These are phyloP conservation scores for Hymenopus coronatus DNA, from an alignment of 2,888 invertebrate genomes.

Conservation along the genomic window DNA sequence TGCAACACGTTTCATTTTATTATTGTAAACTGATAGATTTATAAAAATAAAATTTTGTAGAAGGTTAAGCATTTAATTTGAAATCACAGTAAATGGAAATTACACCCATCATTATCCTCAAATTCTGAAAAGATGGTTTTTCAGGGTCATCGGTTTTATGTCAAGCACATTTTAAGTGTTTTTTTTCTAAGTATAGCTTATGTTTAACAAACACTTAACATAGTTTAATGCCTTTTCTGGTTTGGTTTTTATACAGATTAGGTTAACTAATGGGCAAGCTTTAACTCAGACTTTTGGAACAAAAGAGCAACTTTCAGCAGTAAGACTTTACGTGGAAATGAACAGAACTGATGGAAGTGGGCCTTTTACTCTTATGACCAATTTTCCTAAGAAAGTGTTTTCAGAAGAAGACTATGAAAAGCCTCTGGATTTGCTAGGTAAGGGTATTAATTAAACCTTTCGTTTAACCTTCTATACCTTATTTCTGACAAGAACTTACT, in stretches of 20 bases:
- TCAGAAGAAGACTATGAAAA: conserved; percentile 82
- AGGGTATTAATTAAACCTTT: conserved; percentile 34
- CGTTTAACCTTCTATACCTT: neutral
- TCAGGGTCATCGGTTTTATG: no score
- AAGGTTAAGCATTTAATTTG: no score
- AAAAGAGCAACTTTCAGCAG: conserved; percentile 87
- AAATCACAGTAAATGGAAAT: no score
- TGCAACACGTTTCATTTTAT: no score
- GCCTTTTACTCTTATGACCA: conserved; percentile 83
- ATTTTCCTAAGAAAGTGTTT: conserved; percentile 87
- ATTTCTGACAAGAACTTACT: no score
- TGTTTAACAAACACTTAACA: neutral
- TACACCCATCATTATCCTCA: no score
- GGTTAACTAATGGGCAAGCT: conserved; percentile 70
- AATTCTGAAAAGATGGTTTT: no score
- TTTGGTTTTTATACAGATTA: conserved; percentile 53
- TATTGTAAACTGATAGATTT: no score
- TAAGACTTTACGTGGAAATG: conserved; percentile 83
- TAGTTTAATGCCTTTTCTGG: neutral
- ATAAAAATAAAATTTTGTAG: no score
- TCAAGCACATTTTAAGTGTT: no score
- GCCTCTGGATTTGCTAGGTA: conserved; percentile 80
- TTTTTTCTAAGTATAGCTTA: no score
- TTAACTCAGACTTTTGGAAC: conserved; percentile 75
- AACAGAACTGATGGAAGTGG: conserved; percentile 69